These are phyloP conservation scores for Herpetotheres cachinnans DNA, from an alignment of 2,113 vertebrate genomes.

Conservation along the genomic window DNA sequence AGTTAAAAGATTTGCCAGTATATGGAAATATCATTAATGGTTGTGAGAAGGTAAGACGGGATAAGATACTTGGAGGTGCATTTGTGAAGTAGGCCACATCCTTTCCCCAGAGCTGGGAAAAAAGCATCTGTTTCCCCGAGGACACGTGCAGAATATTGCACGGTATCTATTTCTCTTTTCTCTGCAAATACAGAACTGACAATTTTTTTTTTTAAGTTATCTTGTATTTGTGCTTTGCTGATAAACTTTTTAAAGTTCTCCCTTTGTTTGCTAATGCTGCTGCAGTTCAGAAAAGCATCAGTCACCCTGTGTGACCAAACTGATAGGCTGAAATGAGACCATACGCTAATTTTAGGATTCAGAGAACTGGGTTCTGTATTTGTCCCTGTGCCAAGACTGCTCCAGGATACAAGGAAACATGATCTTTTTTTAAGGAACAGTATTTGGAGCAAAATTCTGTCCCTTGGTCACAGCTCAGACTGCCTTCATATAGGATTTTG, in stretches of 20 bases:
- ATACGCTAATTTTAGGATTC: constrained; percentile 63
- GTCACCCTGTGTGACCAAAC: neutral
- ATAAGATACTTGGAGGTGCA: neutral
- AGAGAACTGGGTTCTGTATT: constrained; percentile 39
- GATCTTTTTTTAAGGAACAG: constrained; percentile 45
- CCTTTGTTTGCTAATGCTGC: neutral
- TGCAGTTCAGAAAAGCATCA: constrained; percentile 13
- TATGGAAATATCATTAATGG: neutral
- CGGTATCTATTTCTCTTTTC: neutral
- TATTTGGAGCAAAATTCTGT: neutral
- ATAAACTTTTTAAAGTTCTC: neutral
- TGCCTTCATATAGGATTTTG: neutral
- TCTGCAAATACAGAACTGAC: neutral
- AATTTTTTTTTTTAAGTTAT: neutral
- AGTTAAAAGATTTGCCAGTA: neutral
- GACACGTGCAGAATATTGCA: neutral
- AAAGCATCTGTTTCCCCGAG: neutral
- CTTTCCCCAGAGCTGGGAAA: neutral
- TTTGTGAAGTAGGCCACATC: neutral
- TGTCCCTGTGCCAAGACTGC: constrained; percentile 18
- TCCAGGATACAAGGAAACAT: constrained; percentile 34
- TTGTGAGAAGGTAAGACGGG: neutral
- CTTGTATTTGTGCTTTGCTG: neutral
- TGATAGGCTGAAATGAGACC: constrained; percentile 47
- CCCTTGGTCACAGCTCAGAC: neutral